Base-by-base conservation (phyloP, 2,888 invertebrate genomes). In the Euplexia lucipara region DNA sequence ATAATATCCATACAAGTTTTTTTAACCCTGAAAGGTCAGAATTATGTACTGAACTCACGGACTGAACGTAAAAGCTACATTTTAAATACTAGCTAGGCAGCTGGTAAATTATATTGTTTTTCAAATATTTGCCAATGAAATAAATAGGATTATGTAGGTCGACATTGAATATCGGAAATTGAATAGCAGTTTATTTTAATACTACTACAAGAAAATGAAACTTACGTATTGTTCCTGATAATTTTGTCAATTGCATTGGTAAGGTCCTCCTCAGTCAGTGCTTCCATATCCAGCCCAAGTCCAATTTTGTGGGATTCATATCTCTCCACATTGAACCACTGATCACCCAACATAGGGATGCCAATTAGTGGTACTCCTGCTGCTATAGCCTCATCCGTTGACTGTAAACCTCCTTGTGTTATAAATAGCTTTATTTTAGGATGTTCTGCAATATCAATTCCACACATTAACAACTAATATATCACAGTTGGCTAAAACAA, bases 391-490 rank as follows among this genome's bases (percentile, higher is more conserved):
- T 94, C 94, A 58, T 92, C 92, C 1, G 91, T 85, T 0, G 94
- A 93, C 58, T 92, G 92, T 5, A 92, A 70, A 7, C 94, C 94
- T 52, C 90, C 92, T 88, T 94, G 93, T 0, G 91, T 92, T 32
- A 94, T 86, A 45, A 95, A 95, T 0, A 92, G 51, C 70, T 93
- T 94, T 0, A 94, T 60, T 57, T 94, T 95, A 1, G 91, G 90
- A 78, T 95, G 95, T 37, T 75, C 90, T 90, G 71, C 0, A 84
- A 32, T 7, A 26, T 0, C 60, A 30, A 26, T 20, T 26, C n/a
- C 1, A 10, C 1, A 14, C 4, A 16, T 18, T 26, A 37, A 4
- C 6, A 39, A 37, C 8, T 0, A 9, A n/a, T n/a, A n/a, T n/a
- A n/a, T n/a, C n/a, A n/a, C n/a, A n/a, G n/a, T n/a, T n/a, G n/a